Percentiles rank a stretch among this genome's conserved stretches.
These are phyloP conservation scores for Myripristis murdjan DNA, from an alignment of 2,797 vertebrate genomes.

Conservation along the genomic window DNA sequence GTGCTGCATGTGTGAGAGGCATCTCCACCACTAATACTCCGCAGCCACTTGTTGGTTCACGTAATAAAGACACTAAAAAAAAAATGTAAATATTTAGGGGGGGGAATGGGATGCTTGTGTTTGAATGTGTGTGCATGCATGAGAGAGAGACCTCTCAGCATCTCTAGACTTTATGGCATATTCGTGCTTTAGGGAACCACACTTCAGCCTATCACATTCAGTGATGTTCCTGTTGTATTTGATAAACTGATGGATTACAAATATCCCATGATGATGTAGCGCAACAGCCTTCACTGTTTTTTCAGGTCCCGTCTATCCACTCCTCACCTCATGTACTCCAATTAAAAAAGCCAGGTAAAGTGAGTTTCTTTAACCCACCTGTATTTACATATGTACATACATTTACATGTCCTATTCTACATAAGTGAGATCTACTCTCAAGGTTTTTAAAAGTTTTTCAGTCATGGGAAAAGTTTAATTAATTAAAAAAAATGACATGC, in stretches of 20 bases:
- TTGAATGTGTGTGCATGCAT: not conserved
- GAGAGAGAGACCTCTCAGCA: too few species aligned
- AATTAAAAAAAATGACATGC: not conserved
- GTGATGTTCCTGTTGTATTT: conserved; percentile 1
- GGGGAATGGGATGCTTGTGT: too few species aligned
- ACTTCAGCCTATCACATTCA: too few species aligned
- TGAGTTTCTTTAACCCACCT: conserved; percentile 31
- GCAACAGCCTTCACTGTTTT: conserved; percentile 17
- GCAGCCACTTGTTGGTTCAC: conserved; percentile 48
- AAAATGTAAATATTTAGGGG: not conserved
- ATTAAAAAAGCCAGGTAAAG: conserved; percentile 47
- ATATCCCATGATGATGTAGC: conserved; percentile 15
- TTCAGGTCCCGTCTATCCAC: conserved; percentile 23
- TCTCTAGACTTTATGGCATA: too few species aligned
- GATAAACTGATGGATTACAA: conserved; percentile 7
- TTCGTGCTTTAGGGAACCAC: too few species aligned
- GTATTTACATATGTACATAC: conserved; percentile 78
- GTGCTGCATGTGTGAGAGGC: conserved; percentile 39
- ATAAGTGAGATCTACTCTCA: conserved; percentile 34
- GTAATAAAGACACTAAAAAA: conserved; percentile 35
- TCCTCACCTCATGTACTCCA: conserved; percentile 19
- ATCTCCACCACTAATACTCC: conserved; percentile 44
- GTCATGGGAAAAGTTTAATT: conserved; percentile 5
- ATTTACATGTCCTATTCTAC: conserved; percentile 69
- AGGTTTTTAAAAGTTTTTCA: not conserved